phyloP scores from a whole-genome alignment of 2,797 vertebrate species.

The Sebastes aleutianus region DNA sequence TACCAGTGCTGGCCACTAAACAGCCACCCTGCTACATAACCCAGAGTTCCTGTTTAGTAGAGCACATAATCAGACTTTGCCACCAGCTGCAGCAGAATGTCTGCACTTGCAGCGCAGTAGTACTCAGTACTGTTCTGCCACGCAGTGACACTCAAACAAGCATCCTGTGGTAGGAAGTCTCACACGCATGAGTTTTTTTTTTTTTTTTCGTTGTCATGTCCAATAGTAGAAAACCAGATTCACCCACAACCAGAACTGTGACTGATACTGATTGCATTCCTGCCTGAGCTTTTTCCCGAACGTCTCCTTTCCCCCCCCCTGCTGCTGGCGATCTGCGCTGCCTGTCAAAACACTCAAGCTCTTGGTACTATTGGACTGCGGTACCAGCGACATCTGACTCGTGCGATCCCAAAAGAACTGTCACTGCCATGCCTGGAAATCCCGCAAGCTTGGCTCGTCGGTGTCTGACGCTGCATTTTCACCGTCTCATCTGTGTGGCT shows the following conservation, averaged over 20 bases:
- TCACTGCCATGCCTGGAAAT: slow-evolving; percentile 46
- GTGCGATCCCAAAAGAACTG: slow-evolving; percentile 61
- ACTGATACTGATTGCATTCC: slow-evolving; percentile 44
- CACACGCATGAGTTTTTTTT: neutral
- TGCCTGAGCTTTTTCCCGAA: slow-evolving; percentile 23
- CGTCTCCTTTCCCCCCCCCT: neutral
- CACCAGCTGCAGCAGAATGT: slow-evolving; percentile 82
- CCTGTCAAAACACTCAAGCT: slow-evolving; percentile 66
- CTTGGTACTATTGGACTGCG: slow-evolving; percentile 38
- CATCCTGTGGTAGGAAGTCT: slow-evolving; percentile 18
- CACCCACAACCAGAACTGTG: slow-evolving; percentile 18
- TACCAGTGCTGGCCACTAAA: slow-evolving; percentile 68
- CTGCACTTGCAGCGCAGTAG: slow-evolving; percentile 58
- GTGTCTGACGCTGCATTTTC: slow-evolving; percentile 60
- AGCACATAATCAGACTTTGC: slow-evolving; percentile 85
- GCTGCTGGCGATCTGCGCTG: slow-evolving; percentile 42
- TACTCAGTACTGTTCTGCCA: slow-evolving; percentile 39
- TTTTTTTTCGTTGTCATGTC: slow-evolving; percentile 18
- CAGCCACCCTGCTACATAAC: slow-evolving; percentile 70
- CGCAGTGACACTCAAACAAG: slow-evolving; percentile 43
- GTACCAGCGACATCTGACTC: slow-evolving; percentile 67
- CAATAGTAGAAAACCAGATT: slow-evolving; percentile 26
- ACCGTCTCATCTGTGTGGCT: slow-evolving; percentile 14
- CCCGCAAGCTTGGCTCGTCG: slow-evolving; percentile 35
- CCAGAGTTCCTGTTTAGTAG: slow-evolving; percentile 83